These are phyloP conservation scores for Pungitius pungitius DNA, from an alignment of 2,113 vertebrate genomes.

Conservation along the genomic window DNA sequence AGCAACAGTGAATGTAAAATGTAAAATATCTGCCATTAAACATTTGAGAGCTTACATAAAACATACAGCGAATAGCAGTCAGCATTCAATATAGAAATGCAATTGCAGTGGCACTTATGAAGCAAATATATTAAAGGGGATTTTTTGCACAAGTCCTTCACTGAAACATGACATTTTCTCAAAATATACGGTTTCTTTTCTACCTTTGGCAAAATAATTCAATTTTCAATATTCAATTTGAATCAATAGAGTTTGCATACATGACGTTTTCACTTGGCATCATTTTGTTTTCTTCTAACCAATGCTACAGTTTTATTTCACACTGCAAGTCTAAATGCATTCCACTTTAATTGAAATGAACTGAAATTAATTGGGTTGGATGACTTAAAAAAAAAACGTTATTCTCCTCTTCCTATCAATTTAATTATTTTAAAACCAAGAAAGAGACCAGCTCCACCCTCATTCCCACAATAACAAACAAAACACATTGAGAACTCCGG, in stretches of 20 bases:
- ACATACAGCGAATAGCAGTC: constrained; percentile 40
- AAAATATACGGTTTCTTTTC: constrained; percentile 33
- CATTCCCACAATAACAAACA: constrained; percentile 34
- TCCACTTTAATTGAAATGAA: constrained; percentile 29
- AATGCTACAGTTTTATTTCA: constrained; percentile 1
- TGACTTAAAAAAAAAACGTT: constrained; percentile 2
- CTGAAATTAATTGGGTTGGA: constrained; percentile 13
- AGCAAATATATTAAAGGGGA: constrained; percentile 77
- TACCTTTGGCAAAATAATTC: constrained; percentile 56
- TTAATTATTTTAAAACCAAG: constrained; percentile 41
- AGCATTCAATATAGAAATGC: constrained; percentile 58
- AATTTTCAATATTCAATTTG: constrained; percentile 62
- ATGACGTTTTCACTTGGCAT: constrained; percentile 32
- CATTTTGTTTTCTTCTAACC: constrained; percentile 11
- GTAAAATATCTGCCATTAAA: constrained; percentile 62
- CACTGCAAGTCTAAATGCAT: constrained; percentile 18
- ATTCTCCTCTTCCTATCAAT: neutral
- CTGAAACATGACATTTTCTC: constrained; percentile 43
- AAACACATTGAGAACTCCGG: constrained; percentile 5
- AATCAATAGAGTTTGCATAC: constrained; percentile 60
- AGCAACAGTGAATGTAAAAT: constrained; percentile 62
- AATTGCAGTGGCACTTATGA: constrained; percentile 66
- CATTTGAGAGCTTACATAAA: constrained; percentile 48
- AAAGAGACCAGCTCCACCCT: constrained; percentile 69
- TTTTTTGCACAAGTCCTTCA: constrained; percentile 43